Evolutionary conservation across 2,113 vertebrate genomes (phyloP).

Genomic region (Microcebus jonahi): DNA sequence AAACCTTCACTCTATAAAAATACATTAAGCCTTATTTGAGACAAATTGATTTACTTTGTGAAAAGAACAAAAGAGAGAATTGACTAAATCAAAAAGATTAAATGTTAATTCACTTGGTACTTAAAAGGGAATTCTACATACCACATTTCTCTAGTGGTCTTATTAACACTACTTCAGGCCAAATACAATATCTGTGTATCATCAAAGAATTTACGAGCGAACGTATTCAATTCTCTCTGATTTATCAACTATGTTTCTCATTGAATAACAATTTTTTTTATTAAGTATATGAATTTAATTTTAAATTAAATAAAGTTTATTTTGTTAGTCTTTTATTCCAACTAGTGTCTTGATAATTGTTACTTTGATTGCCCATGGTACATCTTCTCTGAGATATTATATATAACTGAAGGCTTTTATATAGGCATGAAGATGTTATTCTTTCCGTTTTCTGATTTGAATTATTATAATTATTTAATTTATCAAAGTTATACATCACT

Average conservation of each 20-base stretch:
- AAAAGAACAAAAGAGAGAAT: constrained; percentile 60
- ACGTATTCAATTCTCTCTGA: constrained; percentile 9
- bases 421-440: not conserved
- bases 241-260: constrained; percentile 53
- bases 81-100: constrained; percentile 59
- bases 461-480: constrained; percentile 15
- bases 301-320: not conserved
- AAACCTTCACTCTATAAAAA: not conserved
- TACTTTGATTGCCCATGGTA: not conserved
- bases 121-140: constrained; percentile 49
- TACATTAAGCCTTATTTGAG: constrained; percentile 43
- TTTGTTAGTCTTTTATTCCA: constrained; percentile 55
- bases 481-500: not conserved
- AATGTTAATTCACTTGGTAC: constrained; percentile 59
- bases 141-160: constrained; percentile 57
- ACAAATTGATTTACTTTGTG: constrained; percentile 62
- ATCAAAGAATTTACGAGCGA: constrained; percentile 55
- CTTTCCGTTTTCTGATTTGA: not conserved
- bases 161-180: constrained; percentile 62
- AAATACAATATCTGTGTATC: constrained; percentile 48
- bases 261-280: constrained; percentile 55
- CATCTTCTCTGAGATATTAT: not conserved
- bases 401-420: not conserved
- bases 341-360: not conserved
- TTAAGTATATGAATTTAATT: not conserved